Base-by-base conservation (phyloP, 2,113 vertebrate species). In the Nannospalax galili region DNA sequence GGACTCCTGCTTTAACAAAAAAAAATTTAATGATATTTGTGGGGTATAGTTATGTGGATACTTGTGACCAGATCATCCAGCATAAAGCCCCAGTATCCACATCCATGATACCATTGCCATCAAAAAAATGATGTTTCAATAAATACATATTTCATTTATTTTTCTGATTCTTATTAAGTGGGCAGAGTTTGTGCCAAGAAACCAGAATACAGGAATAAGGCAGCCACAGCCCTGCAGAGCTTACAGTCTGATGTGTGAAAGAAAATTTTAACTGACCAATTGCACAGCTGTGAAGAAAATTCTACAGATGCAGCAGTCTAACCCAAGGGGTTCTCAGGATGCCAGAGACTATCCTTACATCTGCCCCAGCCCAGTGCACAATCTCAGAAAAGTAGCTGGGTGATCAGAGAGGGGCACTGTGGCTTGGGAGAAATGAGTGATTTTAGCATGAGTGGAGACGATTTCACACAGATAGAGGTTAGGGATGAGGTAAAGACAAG, bases 281-380 rank as follows among this genome's bases (percentile, higher is more conserved):
- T 65, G 5, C 42, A 60, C 30, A 19, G 20, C 78, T 45, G 9
- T 72, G 60, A 75, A 86, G 14, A 37, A 48, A 86, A 80, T 91
- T 56, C 64, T 62, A 4, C 20, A 65, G 37, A 62, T 84, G 10
- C 32, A 69, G 64, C 42, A 70, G 5, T 65, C 45, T 52, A n/a
- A 65, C 26, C 9, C 17, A 67, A 30, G 78, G 19, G 42, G 65
- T 30, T 67, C 42, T 37, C 11, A 62, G 45, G 35, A 86, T 56
- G 4, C 30, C 62, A 42, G 81, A 89, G 67, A 86, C 35, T 62
- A 24, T 60, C 56, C 14, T 78, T 14, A 7, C 5, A 24, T 64
- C 88, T 37, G 7, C 12, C 20, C 14, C 6, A 32, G 45, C 35
- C 0, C 0, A 60, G 48, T 8, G 16, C 45, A 3, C 20, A 17